Evolutionary conservation across 2,797 vertebrate species (phyloP).

Genomic region (Pelobates cultripes): DNA sequence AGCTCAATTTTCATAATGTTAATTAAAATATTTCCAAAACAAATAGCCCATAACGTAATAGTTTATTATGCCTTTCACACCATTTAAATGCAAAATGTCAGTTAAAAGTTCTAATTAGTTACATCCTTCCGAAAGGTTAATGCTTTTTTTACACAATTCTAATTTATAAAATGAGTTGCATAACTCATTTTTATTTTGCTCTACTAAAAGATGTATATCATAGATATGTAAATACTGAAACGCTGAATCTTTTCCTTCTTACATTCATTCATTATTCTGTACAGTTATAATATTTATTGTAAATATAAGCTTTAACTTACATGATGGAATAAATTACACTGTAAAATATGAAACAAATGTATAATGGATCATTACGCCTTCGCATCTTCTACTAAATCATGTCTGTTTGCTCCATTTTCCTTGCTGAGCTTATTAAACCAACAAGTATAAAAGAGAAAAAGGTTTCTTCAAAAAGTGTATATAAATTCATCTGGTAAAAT

Average conservation of each 20-base stretch:
- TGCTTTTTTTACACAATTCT: conserved; percentile 27
- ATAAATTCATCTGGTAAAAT: too few relatives aligned
- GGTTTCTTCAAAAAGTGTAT: too few relatives aligned
- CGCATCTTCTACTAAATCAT: too few relatives aligned
- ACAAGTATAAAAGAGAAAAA: too few relatives aligned
- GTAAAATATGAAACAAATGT: too few relatives aligned
- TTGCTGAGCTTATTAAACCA: too few relatives aligned
- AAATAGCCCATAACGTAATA: conserved; percentile 46
- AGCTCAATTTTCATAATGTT: conserved; percentile 37
- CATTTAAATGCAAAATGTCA: conserved; percentile 24
- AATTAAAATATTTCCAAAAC: conserved; percentile 52
- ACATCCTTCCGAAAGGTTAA: conserved; percentile 39
- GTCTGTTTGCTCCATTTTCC: too few relatives aligned
- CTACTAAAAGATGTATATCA: not conserved
- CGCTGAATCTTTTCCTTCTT: not conserved
- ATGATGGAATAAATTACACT: too few relatives aligned
- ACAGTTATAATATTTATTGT: too few relatives aligned
- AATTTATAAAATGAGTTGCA: not conserved
- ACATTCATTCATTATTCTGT: too few relatives aligned
- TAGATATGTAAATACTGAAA: not conserved
- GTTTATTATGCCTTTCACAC: conserved; percentile 35
- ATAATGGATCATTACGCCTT: too few relatives aligned
- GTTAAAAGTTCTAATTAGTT: conserved; percentile 1
- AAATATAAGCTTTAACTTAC: too few relatives aligned
- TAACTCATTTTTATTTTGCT: not conserved